A percentile compares a stretch with the other conserved stretches of the same genome.
Conservation (phyloP, 1,140 invertebrate genomes). For the Sminthurides bifidus region DNA sequence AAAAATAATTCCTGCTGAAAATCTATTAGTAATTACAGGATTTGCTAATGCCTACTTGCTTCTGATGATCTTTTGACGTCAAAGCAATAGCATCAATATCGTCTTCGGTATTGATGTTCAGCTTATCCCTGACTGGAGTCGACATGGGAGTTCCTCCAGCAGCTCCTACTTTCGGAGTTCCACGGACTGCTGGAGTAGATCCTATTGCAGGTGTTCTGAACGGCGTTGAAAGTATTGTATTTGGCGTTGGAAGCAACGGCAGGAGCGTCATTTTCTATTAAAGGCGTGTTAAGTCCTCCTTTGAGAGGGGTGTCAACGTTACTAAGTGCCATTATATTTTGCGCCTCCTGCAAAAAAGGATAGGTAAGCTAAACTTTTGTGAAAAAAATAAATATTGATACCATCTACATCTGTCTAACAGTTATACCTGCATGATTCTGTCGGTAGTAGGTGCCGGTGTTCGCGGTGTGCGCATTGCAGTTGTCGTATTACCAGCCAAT, state of each 20-base stretch:
- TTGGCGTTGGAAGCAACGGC: constrained; percentile 71
- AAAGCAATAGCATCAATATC: constrained; percentile 42
- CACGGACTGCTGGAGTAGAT: constrained; percentile 36
- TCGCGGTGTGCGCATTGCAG: constrained; percentile 62
- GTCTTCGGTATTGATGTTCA: constrained; percentile 88
- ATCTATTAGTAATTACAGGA: constrained; percentile 7
- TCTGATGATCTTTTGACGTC: constrained; percentile 49
- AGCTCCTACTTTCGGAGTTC: constrained; percentile 36
- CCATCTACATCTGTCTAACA: not conserved
- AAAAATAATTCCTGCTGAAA: too few relatives aligned
- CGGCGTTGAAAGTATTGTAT: constrained; percentile 88
- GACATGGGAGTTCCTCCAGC: constrained; percentile 37
- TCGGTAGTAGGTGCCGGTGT: constrained; percentile 69
- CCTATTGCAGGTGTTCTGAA: constrained; percentile 46
- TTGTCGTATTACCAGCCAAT: constrained; percentile 55
- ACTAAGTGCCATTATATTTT: constrained; percentile 94
- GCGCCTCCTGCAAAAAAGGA: constrained; percentile 63
- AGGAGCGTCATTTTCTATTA: constrained; percentile 77
- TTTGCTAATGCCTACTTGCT: constrained; percentile 40
- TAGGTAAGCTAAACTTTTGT: constrained; percentile 41
- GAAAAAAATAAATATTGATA: constrained; percentile 8
- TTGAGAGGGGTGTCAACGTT: constrained; percentile 96
- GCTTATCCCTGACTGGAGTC: constrained; percentile 74
- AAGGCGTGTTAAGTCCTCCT: constrained; percentile 85
- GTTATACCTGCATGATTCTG: constrained; percentile 44